phyloP scores from a whole-genome alignment of 2,888 invertebrate genomes.

The Meiosimyza decipiens region DNA sequence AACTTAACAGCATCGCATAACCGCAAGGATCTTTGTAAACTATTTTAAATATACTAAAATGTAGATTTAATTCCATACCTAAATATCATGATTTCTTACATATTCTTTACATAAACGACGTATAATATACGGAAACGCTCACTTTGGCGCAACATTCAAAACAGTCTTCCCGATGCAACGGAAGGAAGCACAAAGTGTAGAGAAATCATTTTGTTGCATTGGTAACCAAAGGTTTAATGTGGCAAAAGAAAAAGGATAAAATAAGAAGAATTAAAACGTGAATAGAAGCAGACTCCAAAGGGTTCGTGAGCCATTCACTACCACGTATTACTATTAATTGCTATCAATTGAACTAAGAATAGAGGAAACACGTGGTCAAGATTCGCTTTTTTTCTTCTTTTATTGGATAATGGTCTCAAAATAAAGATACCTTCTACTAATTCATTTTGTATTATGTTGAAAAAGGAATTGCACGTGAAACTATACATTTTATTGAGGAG shows the following conservation, averaged over 20 bases:
- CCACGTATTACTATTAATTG: not conserved
- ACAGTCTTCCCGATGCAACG: slow-evolving; percentile 1
- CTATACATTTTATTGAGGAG: slow-evolving; percentile 16
- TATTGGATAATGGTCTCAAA: slow-evolving; percentile 10
- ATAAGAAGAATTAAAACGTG: not conserved
- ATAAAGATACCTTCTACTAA: slow-evolving; percentile 28
- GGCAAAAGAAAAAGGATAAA: not conserved
- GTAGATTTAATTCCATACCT: too few species aligned
- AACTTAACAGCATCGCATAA: too few species aligned
- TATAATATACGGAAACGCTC: not conserved
- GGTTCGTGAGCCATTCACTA: not conserved
- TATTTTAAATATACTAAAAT: too few species aligned
- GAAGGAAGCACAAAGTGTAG: slow-evolving; percentile 51
- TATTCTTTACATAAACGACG: too few species aligned
- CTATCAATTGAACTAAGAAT: slow-evolving; percentile 3
- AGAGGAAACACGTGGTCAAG: slow-evolving; percentile 57
- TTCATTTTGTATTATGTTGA: slow-evolving; percentile 7
- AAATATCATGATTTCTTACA: too few species aligned
- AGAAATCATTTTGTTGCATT: not conserved
- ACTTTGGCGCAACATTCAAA: not conserved
- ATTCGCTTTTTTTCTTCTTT: slow-evolving; percentile 52
- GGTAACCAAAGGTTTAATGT: not conserved
- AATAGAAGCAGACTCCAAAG: too few species aligned
- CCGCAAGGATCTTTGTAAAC: too few species aligned
- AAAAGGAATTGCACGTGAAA: not conserved